phyloP scores from a whole-genome alignment of 2,113 vertebrate species.

The Tychaedon coryphoeus region DNA sequence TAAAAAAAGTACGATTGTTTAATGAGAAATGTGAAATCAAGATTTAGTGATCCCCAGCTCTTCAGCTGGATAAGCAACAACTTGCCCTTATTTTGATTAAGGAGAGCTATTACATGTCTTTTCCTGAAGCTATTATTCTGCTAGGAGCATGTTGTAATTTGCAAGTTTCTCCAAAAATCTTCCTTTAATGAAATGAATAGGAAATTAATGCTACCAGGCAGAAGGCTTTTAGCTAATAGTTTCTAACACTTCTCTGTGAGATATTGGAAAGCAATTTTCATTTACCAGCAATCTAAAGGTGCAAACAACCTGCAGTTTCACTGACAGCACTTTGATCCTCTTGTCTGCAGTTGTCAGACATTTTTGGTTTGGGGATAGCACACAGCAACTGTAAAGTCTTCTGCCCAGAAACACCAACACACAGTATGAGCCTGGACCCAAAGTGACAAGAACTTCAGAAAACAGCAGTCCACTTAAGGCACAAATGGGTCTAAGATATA shows the following conservation, averaged over 20 bases:
- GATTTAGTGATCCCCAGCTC: slow-evolving; percentile 24
- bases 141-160: slow-evolving; percentile 67
- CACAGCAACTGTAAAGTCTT: not conserved
- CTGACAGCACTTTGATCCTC: slow-evolving; percentile 4
- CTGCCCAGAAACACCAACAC: not conserved
- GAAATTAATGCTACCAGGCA: slow-evolving; percentile 71
- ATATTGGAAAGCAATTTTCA: slow-evolving; percentile 52
- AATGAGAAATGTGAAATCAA: slow-evolving; percentile 29
- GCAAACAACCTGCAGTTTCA: slow-evolving; percentile 25
- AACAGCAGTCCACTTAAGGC: not conserved
- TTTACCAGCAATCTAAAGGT: slow-evolving; percentile 57
- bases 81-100: slow-evolving; percentile 75
- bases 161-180: slow-evolving; percentile 67
- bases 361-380: not conserved
- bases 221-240: slow-evolving; percentile 66
- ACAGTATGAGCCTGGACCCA: not conserved
- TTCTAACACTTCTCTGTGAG: slow-evolving; percentile 55
- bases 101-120: slow-evolving; percentile 64
- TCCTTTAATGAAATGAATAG: slow-evolving; percentile 72
- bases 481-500: not conserved
- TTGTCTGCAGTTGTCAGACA: not conserved
- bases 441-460: not conserved
- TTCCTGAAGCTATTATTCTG: slow-evolving; percentile 71
- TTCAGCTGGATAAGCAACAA: slow-evolving; percentile 67
- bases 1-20: not conserved